A percentile compares a stretch with the other conserved stretches of the same genome.
These are phyloP conservation scores for Erpobdella octoculata DNA, from an alignment of 2,888 invertebrate species.

Conservation along the genomic window DNA sequence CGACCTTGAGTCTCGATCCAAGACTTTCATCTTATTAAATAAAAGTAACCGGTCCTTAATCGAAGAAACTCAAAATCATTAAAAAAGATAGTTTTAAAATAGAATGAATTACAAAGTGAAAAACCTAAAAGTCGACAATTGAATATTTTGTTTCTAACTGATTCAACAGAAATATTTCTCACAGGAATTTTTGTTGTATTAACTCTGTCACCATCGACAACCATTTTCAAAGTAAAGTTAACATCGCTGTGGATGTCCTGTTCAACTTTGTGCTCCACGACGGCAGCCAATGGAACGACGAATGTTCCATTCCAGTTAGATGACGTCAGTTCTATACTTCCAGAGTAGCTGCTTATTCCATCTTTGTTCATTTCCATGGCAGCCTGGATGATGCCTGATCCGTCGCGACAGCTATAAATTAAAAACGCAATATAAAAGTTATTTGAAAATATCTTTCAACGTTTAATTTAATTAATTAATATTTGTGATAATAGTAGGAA, in stretches of 20 bases:
- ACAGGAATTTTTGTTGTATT: conserved; percentile 23
- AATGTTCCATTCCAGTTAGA: conserved; percentile 32
- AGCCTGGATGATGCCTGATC: background rate
- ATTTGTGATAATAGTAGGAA: too few species aligned
- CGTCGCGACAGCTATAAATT: background rate
- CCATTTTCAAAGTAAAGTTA: conserved; percentile 29
- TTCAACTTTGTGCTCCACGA: conserved; percentile 26
- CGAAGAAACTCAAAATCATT: too few species aligned
- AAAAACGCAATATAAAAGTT: too few species aligned
- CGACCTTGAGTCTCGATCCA: conserved; percentile 3
- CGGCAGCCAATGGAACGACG: conserved; percentile 23
- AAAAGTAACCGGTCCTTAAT: too few species aligned
- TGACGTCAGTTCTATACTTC: background rate
- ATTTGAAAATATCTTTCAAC: too few species aligned
- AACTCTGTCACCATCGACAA: conserved; percentile 19
- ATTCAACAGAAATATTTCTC: background rate
- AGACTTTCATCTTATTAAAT: conserved; percentile 13
- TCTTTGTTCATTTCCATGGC: background rate
- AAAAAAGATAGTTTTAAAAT: too few species aligned
- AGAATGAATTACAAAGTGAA: too few species aligned
- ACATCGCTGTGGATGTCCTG: conserved; percentile 6
- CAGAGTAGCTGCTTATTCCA: conserved; percentile 1
- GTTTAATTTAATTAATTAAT: too few species aligned
- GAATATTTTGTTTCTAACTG: background rate
- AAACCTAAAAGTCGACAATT: too few species aligned